Conservation (phyloP, 1,140 invertebrate species). For the Olivierus martensii region DNA sequence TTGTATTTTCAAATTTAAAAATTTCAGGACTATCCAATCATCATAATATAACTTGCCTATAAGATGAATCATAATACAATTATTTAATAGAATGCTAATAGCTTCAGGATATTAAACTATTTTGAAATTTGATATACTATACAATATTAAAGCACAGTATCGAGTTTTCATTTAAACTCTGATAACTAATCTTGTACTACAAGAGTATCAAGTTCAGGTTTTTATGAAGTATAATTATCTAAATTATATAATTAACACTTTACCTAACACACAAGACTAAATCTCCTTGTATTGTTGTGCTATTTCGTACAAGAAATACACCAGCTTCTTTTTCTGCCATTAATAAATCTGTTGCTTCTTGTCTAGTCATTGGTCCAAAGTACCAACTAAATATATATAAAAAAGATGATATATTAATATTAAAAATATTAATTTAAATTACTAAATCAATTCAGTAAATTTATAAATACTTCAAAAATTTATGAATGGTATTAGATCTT, state of each 20-base stretch:
- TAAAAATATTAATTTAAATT: background rate
- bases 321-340: conserved; percentile 81
- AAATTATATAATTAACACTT: conserved; percentile 11
- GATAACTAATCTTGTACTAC: too few relatives aligned
- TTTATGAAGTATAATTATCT: too few relatives aligned
- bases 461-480: background rate
- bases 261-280: conserved; percentile 47
- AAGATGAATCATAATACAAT: too few relatives aligned
- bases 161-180: too few relatives aligned
- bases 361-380: conserved; percentile 78
- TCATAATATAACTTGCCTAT: too few relatives aligned
- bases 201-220: too few relatives aligned
- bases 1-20: too few relatives aligned
- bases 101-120: too few relatives aligned
- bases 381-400: conserved; percentile 78
- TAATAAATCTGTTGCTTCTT: conserved; percentile 85
- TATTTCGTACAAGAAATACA: conserved; percentile 44
- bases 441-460: background rate
- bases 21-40: too few relatives aligned
- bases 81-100: too few relatives aligned
- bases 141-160: too few relatives aligned
- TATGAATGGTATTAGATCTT: background rate
- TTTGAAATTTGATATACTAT: too few relatives aligned
- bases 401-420: background rate
- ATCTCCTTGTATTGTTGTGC: conserved; percentile 33